Evolutionary conservation across 2,888 invertebrate species (phyloP).

Genomic region (Listrodromus nycthemerus): DNA sequence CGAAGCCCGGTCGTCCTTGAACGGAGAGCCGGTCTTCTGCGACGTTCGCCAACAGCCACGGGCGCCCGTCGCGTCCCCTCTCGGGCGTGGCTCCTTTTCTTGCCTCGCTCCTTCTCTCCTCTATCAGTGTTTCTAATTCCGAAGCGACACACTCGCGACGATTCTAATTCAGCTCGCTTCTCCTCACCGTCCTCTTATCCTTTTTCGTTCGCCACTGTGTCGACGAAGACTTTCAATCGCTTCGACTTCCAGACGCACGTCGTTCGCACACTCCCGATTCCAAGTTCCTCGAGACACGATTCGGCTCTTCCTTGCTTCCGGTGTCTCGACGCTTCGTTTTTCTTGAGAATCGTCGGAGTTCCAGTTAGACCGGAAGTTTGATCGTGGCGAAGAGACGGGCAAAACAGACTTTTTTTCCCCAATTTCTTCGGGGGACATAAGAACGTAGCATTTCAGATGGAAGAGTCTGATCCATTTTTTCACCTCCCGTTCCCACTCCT

Average conservation of each 20-base stretch:
- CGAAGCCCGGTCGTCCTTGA: conserved; percentile 68
- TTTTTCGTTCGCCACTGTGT: neutral
- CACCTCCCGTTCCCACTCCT: too few species aligned
- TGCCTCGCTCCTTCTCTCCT: conserved; percentile 36
- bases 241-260: conserved; percentile 19
- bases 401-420: too few species aligned
- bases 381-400: too few species aligned
- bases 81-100: conserved; percentile 64
- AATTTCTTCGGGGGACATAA: too few species aligned
- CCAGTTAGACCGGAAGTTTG: too few species aligned
- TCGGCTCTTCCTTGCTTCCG: neutral
- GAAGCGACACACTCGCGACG: conserved; percentile 29
- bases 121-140: conserved; percentile 54
- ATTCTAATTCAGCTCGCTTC: conserved; percentile 29
- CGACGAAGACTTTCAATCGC: conserved; percentile 6
- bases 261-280: neutral
- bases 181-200: neutral
- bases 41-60: conserved; percentile 59
- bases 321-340: too few species aligned
- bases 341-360: too few species aligned
- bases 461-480: too few species aligned
- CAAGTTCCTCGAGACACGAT: neutral
- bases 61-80: conserved; percentile 55
- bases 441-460: too few species aligned
- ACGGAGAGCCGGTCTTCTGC: conserved; percentile 63